Conservation (phyloP, 2,113 vertebrate genomes). For the Peromyscus polionotus region DNA sequence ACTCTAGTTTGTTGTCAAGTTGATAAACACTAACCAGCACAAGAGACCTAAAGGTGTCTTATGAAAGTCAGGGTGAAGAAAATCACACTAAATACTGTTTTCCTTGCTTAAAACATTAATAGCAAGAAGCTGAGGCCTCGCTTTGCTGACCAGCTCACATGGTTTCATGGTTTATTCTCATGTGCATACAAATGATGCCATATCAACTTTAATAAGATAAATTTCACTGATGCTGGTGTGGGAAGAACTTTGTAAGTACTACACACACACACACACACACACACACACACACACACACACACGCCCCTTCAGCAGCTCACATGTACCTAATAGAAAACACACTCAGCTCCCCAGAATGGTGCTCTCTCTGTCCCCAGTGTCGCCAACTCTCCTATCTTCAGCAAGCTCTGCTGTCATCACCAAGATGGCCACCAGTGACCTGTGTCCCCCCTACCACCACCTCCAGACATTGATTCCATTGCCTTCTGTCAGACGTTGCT, state of each 20-base stretch:
- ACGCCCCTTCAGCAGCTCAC: neutral
- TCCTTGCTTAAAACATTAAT: neutral
- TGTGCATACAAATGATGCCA: neutral
- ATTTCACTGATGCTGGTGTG: neutral
- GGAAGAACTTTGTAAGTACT: neutral
- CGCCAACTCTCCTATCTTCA: neutral
- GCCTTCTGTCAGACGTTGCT: neutral
- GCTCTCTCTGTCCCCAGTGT: neutral
- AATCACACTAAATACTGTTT: neutral
- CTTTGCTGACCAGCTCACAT: no score
- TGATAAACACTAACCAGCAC: neutral
- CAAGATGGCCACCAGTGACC: neutral
- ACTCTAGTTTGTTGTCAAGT: neutral
- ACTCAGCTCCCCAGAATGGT: neutral
- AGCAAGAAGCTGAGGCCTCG: neutral
- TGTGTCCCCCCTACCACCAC: neutral
- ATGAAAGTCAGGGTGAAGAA: neutral
- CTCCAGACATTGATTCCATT: neutral
- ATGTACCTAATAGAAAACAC: neutral
- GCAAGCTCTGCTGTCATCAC: neutral
- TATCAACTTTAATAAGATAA: neutral
- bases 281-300: neutral
- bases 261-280: neutral
- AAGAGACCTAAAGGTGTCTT: neutral
- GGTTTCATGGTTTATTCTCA: neutral